Percentiles rank a stretch among this genome's conserved stretches.
Evolutionary conservation across 2,113 vertebrate species (phyloP).

Genomic region (Odobenus rosmarus): DNA sequence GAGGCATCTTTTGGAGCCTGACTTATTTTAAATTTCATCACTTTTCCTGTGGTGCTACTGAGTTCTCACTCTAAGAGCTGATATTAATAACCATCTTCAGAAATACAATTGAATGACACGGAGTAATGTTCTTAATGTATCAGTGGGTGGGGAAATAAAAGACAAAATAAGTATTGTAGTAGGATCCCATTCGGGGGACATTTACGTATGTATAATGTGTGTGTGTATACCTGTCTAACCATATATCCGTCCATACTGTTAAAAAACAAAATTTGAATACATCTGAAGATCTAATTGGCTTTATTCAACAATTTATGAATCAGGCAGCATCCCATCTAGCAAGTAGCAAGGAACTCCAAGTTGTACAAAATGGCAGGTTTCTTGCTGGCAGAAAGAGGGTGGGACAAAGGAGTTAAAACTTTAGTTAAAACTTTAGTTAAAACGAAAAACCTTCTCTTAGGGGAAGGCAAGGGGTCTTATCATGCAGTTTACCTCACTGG

Average conservation of each 20-base stretch:
- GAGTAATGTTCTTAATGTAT: slow-evolving; percentile 19
- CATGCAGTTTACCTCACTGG: not conserved
- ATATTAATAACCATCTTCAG: slow-evolving; percentile 53
- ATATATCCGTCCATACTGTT: not conserved
- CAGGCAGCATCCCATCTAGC: not conserved
- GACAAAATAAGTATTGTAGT: not conserved
- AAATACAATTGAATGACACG: not conserved
- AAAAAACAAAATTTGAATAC: not conserved
- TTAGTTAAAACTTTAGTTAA: no score
- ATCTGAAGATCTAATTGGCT: not conserved
- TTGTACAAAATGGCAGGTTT: not conserved
- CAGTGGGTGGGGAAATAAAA: not conserved
- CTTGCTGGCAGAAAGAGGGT: not conserved
- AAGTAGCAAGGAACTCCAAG: not conserved
- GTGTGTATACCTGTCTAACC: not conserved
- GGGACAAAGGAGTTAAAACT: not conserved
- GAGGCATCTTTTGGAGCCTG: slow-evolving; percentile 42
- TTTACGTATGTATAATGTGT: not conserved
- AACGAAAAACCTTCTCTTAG: not conserved
- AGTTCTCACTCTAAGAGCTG: slow-evolving; percentile 48
- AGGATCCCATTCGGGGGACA: not conserved
- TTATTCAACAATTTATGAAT: not conserved
- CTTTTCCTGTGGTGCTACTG: slow-evolving; percentile 47
- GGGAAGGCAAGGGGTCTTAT: not conserved
- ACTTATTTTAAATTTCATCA: slow-evolving; percentile 49